These are phyloP conservation scores for Falco cherrug DNA, from an alignment of 2,797 vertebrate genomes.

Conservation along the genomic window DNA sequence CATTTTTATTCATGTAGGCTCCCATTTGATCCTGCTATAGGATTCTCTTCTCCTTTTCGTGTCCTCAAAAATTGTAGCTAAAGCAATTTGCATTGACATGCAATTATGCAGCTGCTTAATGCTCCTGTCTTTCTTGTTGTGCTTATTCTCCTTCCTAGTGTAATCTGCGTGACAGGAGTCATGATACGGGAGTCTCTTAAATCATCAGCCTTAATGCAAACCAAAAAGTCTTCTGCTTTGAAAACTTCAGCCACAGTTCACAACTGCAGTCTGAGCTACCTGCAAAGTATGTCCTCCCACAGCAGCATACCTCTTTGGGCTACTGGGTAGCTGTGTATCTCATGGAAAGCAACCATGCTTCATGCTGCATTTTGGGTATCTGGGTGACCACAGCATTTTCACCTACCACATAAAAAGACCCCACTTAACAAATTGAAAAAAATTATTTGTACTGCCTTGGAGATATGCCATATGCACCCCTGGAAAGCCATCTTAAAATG, in stretches of 20 bases:
- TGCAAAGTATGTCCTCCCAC: not conserved
- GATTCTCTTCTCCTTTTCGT: not conserved
- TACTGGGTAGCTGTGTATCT: not conserved
- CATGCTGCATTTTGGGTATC: not conserved
- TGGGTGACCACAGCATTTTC: not conserved
- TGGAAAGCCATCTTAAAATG: not conserved
- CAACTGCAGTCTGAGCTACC: not conserved
- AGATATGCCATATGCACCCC: not conserved
- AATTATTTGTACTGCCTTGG: not conserved
- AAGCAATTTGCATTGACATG: not conserved
- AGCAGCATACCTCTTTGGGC: not conserved
- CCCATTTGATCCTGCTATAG: not conserved
- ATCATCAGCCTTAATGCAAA: not conserved
- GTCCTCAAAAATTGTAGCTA: not conserved
- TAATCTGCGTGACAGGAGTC: constrained; percentile 21
- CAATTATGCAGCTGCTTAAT: constrained; percentile 43
- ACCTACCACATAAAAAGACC: not conserved
- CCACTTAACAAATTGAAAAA: not conserved
- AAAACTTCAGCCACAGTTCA: not conserved
- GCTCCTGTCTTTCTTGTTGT: not conserved
- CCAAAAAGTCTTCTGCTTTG: not conserved
- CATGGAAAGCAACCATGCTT: not conserved
- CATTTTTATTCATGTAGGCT: not conserved
- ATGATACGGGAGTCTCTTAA: constrained; percentile 4
- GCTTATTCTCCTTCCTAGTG: not conserved